Evolutionary conservation across 2,888 invertebrate genomes (phyloP), one percentile per base, ranked within the genome.

Genomic region (Clusia tigrina): DNA sequence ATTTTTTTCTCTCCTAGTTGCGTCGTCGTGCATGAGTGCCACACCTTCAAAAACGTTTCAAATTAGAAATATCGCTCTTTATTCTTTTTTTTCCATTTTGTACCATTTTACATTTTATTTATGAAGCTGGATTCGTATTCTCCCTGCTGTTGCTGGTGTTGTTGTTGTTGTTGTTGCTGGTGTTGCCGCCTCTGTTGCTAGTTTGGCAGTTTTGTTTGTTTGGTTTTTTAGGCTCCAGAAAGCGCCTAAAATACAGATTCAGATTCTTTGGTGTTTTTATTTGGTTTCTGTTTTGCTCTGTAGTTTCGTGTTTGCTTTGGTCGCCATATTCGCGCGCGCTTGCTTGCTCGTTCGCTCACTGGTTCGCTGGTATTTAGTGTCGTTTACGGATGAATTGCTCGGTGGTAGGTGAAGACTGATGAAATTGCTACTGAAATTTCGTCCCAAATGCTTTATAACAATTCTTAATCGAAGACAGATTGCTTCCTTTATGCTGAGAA

Each of bases 121-220:
- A 23, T 15, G n/a, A 53, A 24, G 5, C 25, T n/a, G n/a, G n/a
- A n/a, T n/a, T 48, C 18, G 22, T 18, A 48, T 42, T 42, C n/a
- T 20, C n/a, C 42, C 68, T 67, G 60, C 55, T 24, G 38, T 53
- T 26, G 38, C 1, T 53, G 12, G 26, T 25, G 22, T 48, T 62
- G 51, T 46, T 64, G 42, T n/a, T 51, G 56, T 46, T 66, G 61
- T 18, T 61, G 61, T n/a, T 61, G 9, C n/a, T 5, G 42, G n/a
- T 10, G 42, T 42, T 58, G 68, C n/a, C 54, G 56, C 58, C 64
- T 65, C 67, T 73, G 65, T 70, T 73, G 69, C 68, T 67, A 61
- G 73, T 68, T 69, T 74, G 72, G 74, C 73, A 70, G 64, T 76
- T 76, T 73, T 76, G 73, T 71, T 74, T 73, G 74, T 76, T 74